These are phyloP conservation scores for Drosophila ustulata DNA, from an alignment of 2,888 invertebrate species.

Conservation along the genomic window DNA sequence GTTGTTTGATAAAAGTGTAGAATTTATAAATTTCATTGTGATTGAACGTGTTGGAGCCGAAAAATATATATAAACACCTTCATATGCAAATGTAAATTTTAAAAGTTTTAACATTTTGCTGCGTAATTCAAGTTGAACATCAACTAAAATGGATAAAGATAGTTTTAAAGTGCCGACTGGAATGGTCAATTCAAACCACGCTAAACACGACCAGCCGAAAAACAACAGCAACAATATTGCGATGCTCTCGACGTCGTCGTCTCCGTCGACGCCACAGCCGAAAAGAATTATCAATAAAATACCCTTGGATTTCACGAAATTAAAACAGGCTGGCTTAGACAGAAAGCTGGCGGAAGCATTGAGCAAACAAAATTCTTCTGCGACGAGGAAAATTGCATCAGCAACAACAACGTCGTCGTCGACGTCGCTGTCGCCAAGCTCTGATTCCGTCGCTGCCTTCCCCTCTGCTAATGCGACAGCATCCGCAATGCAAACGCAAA, in stretches of 20 bases:
- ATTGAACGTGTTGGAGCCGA: neutral
- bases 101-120: conserved; percentile 29
- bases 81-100: conserved; percentile 24
- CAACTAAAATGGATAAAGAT: conserved; percentile 18
- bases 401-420: conserved; percentile 16
- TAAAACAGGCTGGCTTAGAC: conserved; percentile 80
- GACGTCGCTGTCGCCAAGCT: neutral
- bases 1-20: neutral
- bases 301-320: conserved; percentile 81
- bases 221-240: conserved; percentile 22
- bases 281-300: conserved; percentile 80
- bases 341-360: conserved; percentile 80
- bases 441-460: conserved; percentile 1
- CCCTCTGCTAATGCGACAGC: conserved; percentile 13
- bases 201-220: conserved; percentile 1
- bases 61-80: neutral
- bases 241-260: conserved; percentile 1
- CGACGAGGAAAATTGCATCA: conserved; percentile 38
- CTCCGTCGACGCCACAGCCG: conserved; percentile 21
- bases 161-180: conserved; percentile 22
- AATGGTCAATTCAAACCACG: conserved; percentile 10
- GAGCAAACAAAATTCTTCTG: conserved; percentile 61
- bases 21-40: neutral
- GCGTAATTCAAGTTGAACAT: conserved; percentile 42
- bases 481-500: conserved; percentile 11